Evolutionary conservation across 2,888 invertebrate species (phyloP).

Genomic region (Himalopsyche japonica): DNA sequence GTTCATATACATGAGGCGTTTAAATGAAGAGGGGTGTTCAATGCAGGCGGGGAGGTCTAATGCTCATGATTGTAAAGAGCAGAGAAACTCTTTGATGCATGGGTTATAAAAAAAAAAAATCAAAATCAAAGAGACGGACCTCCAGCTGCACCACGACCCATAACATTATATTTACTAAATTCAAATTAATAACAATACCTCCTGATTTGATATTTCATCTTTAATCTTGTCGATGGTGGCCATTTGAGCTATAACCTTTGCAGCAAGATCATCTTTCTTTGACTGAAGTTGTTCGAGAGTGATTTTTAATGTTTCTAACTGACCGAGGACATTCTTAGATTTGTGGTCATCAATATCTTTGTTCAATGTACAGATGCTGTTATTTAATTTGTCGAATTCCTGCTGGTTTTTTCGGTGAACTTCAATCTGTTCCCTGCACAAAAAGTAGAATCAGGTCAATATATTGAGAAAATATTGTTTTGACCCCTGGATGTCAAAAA

Average conservation of each 20-base stretch:
- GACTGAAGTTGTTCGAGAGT: conserved; percentile 56
- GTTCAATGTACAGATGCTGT: conserved; percentile 60
- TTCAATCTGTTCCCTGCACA: conserved; percentile 50
- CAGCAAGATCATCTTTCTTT: conserved; percentile 55
- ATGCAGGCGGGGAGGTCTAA: no score
- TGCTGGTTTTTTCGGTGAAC: conserved; percentile 52
- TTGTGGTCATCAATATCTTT: conserved; percentile 62
- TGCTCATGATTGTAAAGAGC: no score
- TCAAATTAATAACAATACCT: conserved; percentile 44
- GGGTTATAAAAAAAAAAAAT: no score
- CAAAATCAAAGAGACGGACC: no score
- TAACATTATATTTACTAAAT: background rate
- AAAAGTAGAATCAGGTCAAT: conserved; percentile 4
- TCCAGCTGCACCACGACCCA: no score
- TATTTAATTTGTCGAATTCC: conserved; percentile 51
- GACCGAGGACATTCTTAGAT: conserved; percentile 58
- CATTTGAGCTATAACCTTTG: conserved; percentile 53
- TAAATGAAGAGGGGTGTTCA: no score
- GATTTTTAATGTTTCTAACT: conserved; percentile 58
- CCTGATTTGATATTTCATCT: conserved; percentile 63
- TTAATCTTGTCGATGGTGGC: conserved; percentile 61
- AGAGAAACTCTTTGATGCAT: no score
- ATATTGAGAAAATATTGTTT: background rate
- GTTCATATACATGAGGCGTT: no score
- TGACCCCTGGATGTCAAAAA: no score